These are phyloP conservation scores for Microchirus variegatus DNA, from an alignment of 2,797 vertebrate genomes.

Conservation along the genomic window DNA sequence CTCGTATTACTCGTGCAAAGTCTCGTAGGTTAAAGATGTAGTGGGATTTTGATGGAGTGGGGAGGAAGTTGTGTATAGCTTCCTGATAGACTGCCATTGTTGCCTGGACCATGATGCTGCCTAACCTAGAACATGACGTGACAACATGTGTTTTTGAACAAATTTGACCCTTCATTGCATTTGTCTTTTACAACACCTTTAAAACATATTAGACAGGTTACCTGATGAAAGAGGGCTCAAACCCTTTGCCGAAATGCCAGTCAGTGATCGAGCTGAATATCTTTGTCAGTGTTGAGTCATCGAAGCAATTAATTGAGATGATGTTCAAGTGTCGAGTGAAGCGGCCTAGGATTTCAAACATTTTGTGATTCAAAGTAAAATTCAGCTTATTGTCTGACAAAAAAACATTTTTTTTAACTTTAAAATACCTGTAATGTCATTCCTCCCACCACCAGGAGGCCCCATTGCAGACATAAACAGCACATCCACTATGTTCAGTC, in stretches of 20 bases:
- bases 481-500: slow-evolving; percentile 84
- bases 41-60: slow-evolving; percentile 95
- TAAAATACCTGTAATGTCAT: slow-evolving; percentile 89
- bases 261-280: slow-evolving; percentile 91
- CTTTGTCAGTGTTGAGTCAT: slow-evolving; percentile 88
- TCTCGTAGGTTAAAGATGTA: slow-evolving; percentile 96
- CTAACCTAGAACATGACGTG: slow-evolving; percentile 77
- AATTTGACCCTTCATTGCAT: neutral
- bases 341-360: slow-evolving; percentile 80
- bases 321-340: slow-evolving; percentile 93
- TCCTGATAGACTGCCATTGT: slow-evolving; percentile 90
- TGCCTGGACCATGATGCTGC: slow-evolving; percentile 90
- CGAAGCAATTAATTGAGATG: slow-evolving; percentile 88
- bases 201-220: slow-evolving; percentile 53
- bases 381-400: neutral
- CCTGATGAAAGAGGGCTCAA: slow-evolving; percentile 87
- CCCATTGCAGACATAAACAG: slow-evolving; percentile 92
- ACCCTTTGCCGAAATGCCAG: slow-evolving; percentile 92
- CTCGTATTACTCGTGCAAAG: slow-evolving; percentile 90
- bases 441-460: slow-evolving; percentile 93
- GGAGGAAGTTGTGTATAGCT: slow-evolving; percentile 88
- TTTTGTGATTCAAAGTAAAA: slow-evolving; percentile 2
- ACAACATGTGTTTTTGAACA: slow-evolving; percentile 4
- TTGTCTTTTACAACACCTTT: neutral
- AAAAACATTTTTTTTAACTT: neutral